Percentiles rank a stretch among this genome's conserved stretches.
These are phyloP conservation scores for Protonemura montana DNA, from an alignment of 2,888 invertebrate species.

Conservation along the genomic window DNA sequence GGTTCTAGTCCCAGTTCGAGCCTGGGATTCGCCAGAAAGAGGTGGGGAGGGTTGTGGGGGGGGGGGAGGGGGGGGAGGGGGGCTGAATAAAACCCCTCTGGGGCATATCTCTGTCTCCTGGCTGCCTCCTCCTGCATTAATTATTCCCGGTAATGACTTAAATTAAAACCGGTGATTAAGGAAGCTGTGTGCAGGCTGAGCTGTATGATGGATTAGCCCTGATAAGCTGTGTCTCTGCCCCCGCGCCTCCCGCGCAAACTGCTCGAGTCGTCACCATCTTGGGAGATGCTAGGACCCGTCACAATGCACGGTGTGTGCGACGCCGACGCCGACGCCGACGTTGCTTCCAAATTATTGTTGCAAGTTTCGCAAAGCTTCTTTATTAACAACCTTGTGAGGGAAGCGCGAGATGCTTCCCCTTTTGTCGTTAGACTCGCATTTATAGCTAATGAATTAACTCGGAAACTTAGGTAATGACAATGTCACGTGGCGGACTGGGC, in stretches of 20 bases:
- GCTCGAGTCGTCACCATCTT: constrained; percentile 40
- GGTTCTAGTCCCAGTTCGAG: constrained; percentile 25
- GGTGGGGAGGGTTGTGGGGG: constrained; percentile 34
- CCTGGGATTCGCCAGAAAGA: constrained; percentile 30
- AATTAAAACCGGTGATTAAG: constrained; percentile 54
- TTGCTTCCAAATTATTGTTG: neutral
- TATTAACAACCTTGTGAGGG: neutral
- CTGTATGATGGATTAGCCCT: constrained; percentile 45
- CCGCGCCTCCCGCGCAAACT: neutral
- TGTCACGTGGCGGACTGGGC: neutral
- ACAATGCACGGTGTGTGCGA: neutral
- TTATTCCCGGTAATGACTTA: constrained; percentile 57
- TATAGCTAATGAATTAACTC: constrained; percentile 7
- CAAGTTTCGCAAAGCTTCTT: neutral
- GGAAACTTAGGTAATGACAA: neutral
- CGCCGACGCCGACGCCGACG: neutral
- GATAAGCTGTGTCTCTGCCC: constrained; percentile 36
- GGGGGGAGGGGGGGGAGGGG: constrained; percentile 40
- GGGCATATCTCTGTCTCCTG: constrained; percentile 48
- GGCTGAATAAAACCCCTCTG: constrained; percentile 40
- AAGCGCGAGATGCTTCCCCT: neutral
- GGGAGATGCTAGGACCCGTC: constrained; percentile 26
- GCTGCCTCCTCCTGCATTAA: constrained; percentile 54
- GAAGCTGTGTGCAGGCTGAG: constrained; percentile 42
- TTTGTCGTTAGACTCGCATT: neutral